Evolutionary conservation across 2,113 vertebrate genomes (phyloP).

Genomic region (Hemiscyllium ocellatum): DNA sequence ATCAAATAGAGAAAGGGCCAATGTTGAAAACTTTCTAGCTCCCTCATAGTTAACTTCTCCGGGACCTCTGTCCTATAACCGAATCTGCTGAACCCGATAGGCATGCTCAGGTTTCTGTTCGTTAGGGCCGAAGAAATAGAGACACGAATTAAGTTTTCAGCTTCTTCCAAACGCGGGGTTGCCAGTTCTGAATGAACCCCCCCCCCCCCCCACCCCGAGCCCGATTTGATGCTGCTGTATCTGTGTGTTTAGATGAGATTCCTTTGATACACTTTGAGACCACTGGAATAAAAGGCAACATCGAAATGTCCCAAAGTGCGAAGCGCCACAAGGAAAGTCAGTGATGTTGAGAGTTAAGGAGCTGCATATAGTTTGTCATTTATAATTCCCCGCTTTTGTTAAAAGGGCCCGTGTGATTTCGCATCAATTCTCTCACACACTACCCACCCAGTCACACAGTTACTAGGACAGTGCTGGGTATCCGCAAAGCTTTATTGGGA

Average conservation of each 20-base stretch:
- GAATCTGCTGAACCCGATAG: too few relatives aligned
- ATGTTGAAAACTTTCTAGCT: neutral
- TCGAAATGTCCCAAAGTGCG: too few relatives aligned
- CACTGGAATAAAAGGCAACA: neutral
- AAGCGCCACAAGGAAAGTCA: neutral
- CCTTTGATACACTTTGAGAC: too few relatives aligned
- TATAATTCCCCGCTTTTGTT: neutral
- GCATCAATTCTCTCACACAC: too few relatives aligned
- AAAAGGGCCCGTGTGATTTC: too few relatives aligned
- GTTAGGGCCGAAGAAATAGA: neutral
- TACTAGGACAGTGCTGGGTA: neutral
- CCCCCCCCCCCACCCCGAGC: too few relatives aligned
- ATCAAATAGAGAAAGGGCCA: neutral
- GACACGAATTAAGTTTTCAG: neutral
- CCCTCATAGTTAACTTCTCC: too few relatives aligned
- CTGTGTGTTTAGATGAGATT: neutral
- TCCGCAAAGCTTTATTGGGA: neutral
- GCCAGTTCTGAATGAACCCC: too few relatives aligned
- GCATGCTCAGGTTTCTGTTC: neutral
- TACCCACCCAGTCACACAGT: neutral
- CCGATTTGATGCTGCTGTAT: neutral
- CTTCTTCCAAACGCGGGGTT: neutral
- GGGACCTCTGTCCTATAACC: neutral
- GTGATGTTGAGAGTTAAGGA: neutral
- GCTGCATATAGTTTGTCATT: neutral